Evolutionary conservation across 1,140 invertebrate species (phyloP), one percentile per base, ranked within the genome.

Genomic region (Achatina immaculata): DNA sequence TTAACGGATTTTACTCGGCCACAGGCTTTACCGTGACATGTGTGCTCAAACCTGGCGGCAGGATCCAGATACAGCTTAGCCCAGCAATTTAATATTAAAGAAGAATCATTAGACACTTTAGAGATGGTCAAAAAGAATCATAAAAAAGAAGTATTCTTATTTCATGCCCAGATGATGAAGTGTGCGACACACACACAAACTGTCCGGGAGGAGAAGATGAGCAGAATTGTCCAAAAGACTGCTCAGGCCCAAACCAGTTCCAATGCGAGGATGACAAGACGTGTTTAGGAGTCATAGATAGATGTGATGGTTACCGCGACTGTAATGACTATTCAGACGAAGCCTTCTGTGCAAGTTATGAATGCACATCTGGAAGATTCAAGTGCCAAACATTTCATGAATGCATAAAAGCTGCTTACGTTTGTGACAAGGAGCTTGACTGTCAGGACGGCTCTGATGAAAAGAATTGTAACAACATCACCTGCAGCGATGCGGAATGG

Each of bases 371-470:
- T 38, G 65, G 65, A 3, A 34, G 65, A 21, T 34, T 66, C 65
- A 34, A 38, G 9, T 66, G 65, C 28, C 3, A 9, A 3, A 34
- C 65, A 21, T 66, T 31, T 74, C 68, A 74, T 21, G 51, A 75
- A 19, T 87, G 86, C 75, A 72, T 85, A 3, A 62, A 71, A 43
- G 40, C 7, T 4, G 48, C 69, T 4, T 85, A 80, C 75, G 38
- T 51, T 19, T 87, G 86, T 79, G 85, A 87, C 75, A 82, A 82
- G 0, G 81, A 81, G n/a, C 21, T 38, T 28, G 85, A 87, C 68
- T 87, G 86, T 77, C 6, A 66, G 11, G 86, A 87, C 78, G 72
- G 79, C 16, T 78, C 71, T 34, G 86, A 87, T 77, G 86, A 88
- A 77, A 48, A 36, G 6, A 36, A 82, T 38, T 84, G 86, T 40